phyloP scores from a whole-genome alignment of 2,113 vertebrate genomes.

The Paratilapia polleni region DNA sequence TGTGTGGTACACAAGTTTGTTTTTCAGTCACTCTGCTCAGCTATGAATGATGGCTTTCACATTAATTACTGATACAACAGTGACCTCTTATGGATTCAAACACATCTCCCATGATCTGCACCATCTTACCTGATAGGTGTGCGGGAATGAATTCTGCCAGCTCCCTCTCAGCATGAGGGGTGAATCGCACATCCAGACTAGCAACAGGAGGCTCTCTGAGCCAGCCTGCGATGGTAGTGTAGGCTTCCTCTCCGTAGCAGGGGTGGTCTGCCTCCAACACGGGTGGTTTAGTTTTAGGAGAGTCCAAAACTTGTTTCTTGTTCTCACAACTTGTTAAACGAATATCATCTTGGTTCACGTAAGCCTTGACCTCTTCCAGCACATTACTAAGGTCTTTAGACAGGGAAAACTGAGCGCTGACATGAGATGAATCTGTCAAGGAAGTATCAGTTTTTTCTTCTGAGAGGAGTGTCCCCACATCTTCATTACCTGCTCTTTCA shows the following conservation, averaged over 20 bases:
- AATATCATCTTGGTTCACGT: constrained; percentile 46
- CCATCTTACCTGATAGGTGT: constrained; percentile 66
- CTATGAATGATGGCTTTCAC: background rate
- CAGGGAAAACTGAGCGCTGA: background rate
- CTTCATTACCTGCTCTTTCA: background rate
- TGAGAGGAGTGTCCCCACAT: background rate
- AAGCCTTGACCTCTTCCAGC: constrained; percentile 70
- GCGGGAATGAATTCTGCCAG: constrained; percentile 78
- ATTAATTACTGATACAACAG: constrained; percentile 2
- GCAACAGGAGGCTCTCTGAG: constrained; percentile 82
- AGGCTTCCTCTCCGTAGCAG: constrained; percentile 59
- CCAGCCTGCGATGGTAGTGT: constrained; percentile 82
- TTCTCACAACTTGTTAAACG: constrained; percentile 1
- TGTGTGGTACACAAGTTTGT: background rate
- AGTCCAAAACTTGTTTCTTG: background rate
- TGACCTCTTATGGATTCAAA: constrained; percentile 38
- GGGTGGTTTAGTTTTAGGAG: background rate
- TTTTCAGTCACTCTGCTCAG: background rate
- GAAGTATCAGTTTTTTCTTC: background rate
- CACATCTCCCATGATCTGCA: background rate
- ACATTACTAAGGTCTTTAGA: constrained; percentile 23
- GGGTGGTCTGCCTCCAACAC: constrained; percentile 3
- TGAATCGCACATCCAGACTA: constrained; percentile 85
- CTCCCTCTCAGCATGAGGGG: constrained; percentile 81
- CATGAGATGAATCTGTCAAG: background rate